These are phyloP conservation scores for Vollenhovia emeryi DNA, from an alignment of 1,140 invertebrate species.

Conservation along the genomic window DNA sequence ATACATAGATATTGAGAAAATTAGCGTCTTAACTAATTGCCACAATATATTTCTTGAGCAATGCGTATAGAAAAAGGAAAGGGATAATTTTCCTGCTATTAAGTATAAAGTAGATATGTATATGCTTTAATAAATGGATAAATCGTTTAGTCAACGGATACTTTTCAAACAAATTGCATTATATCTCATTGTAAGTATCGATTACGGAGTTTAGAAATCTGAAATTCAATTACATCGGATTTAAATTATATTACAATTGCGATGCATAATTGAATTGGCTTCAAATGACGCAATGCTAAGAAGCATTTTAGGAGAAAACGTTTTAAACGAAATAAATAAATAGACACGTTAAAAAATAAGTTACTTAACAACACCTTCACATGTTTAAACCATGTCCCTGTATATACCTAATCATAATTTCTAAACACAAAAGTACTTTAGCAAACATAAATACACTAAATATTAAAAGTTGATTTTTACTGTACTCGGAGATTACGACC, in stretches of 20 bases:
- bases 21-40: constrained; percentile 15
- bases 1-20: constrained; percentile 41
- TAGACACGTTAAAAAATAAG: too few relatives aligned
- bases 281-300: not conserved
- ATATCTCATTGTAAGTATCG: not conserved
- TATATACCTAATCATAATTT: too few relatives aligned
- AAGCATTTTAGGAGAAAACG: not conserved
- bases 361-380: too few relatives aligned
- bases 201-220: not conserved
- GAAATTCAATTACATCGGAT: too few relatives aligned
- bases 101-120: not conserved
- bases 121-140: too few relatives aligned
- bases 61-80: not conserved
- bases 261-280: not conserved
- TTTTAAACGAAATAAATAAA: too few relatives aligned
- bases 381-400: too few relatives aligned
- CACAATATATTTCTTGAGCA: not conserved
- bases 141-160: not conserved
- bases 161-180: not conserved
- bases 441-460: not conserved
- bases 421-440: not conserved
- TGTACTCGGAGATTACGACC: not conserved
- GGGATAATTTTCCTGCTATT: not conserved
- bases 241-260: not conserved
- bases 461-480: too few relatives aligned